Evolutionary conservation across 2,888 invertebrate species (phyloP).

Genomic region (Himalopsyche kuldschensis): DNA sequence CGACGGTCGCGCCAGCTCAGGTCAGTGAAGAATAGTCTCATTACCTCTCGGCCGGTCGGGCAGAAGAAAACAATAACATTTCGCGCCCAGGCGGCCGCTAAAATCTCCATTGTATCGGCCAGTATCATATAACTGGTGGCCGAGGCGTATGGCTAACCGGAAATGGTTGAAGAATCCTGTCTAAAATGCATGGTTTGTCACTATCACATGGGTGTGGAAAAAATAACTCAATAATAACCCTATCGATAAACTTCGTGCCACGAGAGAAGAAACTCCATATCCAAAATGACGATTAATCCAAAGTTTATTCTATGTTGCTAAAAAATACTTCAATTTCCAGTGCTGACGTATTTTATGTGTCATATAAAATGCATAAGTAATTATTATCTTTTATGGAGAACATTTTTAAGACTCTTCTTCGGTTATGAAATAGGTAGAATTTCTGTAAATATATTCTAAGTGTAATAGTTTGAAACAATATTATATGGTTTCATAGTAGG

Average conservation of each 20-base stretch:
- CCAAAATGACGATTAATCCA: constrained; percentile 15
- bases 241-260: not conserved
- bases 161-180: constrained; percentile 2
- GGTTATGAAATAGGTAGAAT: not conserved
- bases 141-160: not conserved
- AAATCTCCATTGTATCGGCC: constrained; percentile 23
- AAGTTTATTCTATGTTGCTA: constrained; percentile 18
- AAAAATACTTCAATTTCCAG: constrained; percentile 21
- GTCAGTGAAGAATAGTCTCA: constrained; percentile 41
- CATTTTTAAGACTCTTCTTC: not conserved
- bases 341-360: constrained; percentile 30
- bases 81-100: not conserved
- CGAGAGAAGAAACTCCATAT: not conserved
- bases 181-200: constrained; percentile 23
- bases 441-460: constrained; percentile 10
- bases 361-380: constrained; percentile 21
- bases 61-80: constrained; percentile 8
- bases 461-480: not conserved
- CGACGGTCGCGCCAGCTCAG: constrained; percentile 45
- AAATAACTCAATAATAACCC: not conserved
- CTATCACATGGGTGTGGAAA: constrained; percentile 22
- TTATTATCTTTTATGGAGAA: not conserved
- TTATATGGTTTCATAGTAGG: not conserved
- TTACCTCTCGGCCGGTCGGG: not conserved
- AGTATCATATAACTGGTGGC: constrained; percentile 26